Evolutionary conservation across 2,888 invertebrate species (phyloP), one percentile per base, ranked within the genome.

Genomic region (Meandrusa payeni): DNA sequence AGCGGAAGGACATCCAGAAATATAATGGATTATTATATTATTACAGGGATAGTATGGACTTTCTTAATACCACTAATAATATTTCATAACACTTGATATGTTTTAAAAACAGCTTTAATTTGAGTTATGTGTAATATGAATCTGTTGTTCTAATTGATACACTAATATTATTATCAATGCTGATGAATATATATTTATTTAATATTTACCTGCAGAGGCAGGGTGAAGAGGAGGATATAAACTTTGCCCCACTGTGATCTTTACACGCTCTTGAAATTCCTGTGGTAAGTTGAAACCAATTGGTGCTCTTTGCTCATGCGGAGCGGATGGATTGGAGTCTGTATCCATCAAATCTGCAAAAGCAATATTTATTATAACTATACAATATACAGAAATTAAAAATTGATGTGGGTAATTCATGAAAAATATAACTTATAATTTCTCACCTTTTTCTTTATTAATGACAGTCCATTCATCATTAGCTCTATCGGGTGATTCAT

Each of bases 391-490:
- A n/a, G n/a, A n/a, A n/a, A n/a, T n/a, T n/a, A n/a, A n/a, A n/a
- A n/a, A n/a, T n/a, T n/a, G n/a, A n/a, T n/a, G n/a, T n/a, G n/a
- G n/a, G n/a, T n/a, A n/a, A n/a, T 27, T 7, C 5, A 0, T 27
- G 9, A 11, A 19, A 19, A 10, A 26, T 24, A n/a, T 11, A 15
- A 24, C 1, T n/a, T 11, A 24, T 19, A 15, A 19, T 5, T 9
- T 20, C n/a, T n/a, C 66, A 82, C 82, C 82, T 65, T 73, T 79
- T 4, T 80, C 80, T 22, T 74, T 73, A 34, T 78, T 79, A 45
- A 86, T 81, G 51, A 85, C 54, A 5, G 83, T 85, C 76, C 82
- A 79, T 9, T 64, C 83, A 45, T 81, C 82, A 41, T 47, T 79
- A 41, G 48, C 63, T 51, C 71, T 79, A 10, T 81, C 79, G 1